phyloP scores from a whole-genome alignment of 2,797 vertebrate genomes.

The Telmatherina bonti region DNA sequence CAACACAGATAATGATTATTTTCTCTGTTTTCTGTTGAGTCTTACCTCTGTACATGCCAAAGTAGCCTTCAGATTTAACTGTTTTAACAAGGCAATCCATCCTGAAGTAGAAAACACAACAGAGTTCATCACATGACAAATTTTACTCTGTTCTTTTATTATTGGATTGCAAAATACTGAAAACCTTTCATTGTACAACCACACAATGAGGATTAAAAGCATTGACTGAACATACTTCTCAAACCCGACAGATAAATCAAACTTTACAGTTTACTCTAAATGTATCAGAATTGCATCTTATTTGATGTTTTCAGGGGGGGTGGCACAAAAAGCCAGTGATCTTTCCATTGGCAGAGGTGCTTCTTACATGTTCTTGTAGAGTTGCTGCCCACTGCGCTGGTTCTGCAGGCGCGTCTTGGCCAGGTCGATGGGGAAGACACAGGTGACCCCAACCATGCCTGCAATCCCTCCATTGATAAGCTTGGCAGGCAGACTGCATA shows the following conservation, averaged over 20 bases:
- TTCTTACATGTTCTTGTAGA: constrained; percentile 88
- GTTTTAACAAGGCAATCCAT: constrained; percentile 90
- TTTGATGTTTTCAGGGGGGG: neutral
- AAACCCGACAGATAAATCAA: neutral
- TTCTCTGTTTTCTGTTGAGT: neutral
- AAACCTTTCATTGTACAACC: neutral
- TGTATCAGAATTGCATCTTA: neutral
- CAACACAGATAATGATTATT: neutral
- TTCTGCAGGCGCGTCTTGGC: constrained; percentile 91
- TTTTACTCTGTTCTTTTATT: neutral
- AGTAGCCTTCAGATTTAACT: constrained; percentile 87
- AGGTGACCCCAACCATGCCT: constrained; percentile 89
- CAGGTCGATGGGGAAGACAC: constrained; percentile 90
- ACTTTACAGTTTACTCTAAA: neutral
- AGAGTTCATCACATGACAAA: neutral
- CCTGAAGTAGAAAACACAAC: constrained; percentile 63
- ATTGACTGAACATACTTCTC: neutral
- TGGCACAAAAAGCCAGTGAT: neutral
- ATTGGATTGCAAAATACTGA: neutral
- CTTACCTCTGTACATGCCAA: constrained; percentile 92
- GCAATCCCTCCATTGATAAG: constrained; percentile 90
- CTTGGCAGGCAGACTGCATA: constrained; percentile 86
- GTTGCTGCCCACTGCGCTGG: constrained; percentile 85
- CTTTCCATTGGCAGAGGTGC: neutral
- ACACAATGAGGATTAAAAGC: neutral